Evolutionary conservation across 2,113 vertebrate species (phyloP).

Genomic region (Perccottus glenii): DNA sequence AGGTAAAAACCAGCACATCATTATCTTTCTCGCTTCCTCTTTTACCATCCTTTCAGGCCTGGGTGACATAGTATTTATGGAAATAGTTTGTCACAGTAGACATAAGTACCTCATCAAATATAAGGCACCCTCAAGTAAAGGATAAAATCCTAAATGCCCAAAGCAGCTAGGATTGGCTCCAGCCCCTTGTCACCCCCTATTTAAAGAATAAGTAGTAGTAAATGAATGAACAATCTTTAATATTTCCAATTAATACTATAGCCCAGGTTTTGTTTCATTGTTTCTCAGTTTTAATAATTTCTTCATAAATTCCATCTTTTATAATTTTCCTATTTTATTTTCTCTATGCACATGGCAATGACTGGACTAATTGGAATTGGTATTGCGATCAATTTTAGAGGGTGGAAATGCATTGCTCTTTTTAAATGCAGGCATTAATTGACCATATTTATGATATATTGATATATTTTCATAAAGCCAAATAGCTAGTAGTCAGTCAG

Average conservation of each 20-base stretch:
- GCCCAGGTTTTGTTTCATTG: neutral
- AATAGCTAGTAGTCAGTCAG: too few species aligned
- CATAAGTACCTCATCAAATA: neutral
- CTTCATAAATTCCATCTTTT: neutral
- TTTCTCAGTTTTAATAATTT: neutral
- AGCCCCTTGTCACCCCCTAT: too few species aligned
- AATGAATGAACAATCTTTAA: neutral
- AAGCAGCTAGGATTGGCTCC: neutral
- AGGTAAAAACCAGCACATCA: conserved; percentile 65
- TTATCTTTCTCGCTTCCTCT: conserved; percentile 4
- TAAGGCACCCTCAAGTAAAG: too few species aligned
- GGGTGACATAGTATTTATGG: conserved; percentile 53
- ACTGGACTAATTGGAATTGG: too few species aligned
- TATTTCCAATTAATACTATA: conserved; percentile 4
- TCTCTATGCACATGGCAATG: too few species aligned
- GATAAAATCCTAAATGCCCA: neutral
- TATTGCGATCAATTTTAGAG: too few species aligned
- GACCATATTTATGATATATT: too few species aligned
- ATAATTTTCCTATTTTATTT: neutral
- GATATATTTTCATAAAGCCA: too few species aligned
- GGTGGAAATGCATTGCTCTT: too few species aligned
- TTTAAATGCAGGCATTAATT: too few species aligned
- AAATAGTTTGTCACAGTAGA: neutral
- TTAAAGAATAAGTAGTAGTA: too few species aligned
- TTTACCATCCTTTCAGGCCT: conserved; percentile 22